Evolutionary conservation across 2,797 vertebrate species (phyloP).

Genomic region (Danionella dracula): DNA sequence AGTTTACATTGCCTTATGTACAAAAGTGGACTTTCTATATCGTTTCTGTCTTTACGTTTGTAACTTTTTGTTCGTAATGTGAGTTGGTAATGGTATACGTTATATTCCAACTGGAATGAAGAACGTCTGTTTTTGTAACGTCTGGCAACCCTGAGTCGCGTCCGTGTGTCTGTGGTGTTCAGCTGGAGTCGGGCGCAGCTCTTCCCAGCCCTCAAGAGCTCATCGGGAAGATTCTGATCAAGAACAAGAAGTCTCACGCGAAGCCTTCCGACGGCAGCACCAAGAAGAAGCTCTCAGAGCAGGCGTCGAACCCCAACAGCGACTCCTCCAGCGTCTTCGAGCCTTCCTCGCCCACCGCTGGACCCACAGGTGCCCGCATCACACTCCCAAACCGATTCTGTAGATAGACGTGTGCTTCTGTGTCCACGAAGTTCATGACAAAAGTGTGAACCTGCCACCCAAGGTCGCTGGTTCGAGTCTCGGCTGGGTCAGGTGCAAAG

Average conservation of each 20-base stretch:
- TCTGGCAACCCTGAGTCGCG: background rate
- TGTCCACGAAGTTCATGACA: no score
- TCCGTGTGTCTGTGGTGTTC: conserved; percentile 6
- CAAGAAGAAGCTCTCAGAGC: conserved; percentile 87
- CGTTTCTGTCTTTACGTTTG: no score
- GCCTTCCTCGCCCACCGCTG: conserved; percentile 85
- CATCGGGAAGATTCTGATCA: conserved; percentile 96
- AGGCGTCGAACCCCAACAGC: conserved; percentile 85
- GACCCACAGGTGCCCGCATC: conserved; percentile 63
- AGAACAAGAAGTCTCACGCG: conserved; percentile 96
- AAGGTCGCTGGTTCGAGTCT: no score
- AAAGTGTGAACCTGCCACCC: no score
- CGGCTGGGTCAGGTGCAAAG: no score
- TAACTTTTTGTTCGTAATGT: no score
- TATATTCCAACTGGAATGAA: background rate
- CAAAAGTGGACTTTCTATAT: no score
- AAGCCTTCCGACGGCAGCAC: conserved; percentile 82
- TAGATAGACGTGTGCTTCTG: no score
- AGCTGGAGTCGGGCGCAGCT: conserved; percentile 87
- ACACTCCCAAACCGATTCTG: no score
- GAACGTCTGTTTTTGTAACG: no score
- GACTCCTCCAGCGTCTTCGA: conserved; percentile 82
- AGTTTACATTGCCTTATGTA: no score
- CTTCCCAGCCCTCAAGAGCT: conserved; percentile 94
- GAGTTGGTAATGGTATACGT: no score